Evolutionary conservation across 2,797 vertebrate genomes (phyloP).

Genomic region (Acipenser ruthenus): DNA sequence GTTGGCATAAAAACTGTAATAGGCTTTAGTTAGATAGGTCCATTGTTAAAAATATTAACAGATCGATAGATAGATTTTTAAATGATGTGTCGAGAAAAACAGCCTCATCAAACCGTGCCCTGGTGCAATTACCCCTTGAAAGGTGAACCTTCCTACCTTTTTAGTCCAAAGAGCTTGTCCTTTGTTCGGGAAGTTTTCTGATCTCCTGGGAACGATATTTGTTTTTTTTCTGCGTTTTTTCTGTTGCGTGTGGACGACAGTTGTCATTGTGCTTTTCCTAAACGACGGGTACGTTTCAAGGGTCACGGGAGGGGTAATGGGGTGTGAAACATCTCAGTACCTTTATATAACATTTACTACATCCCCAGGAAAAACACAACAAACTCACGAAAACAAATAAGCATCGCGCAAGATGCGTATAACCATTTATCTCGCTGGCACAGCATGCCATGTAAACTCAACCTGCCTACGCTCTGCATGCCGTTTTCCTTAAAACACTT

Average conservation of each 20-base stretch:
- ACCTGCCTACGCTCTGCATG: too few relatives aligned
- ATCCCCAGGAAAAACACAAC: constrained; percentile 34
- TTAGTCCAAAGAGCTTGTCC: neutral
- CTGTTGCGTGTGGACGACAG: neutral
- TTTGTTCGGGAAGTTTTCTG: neutral
- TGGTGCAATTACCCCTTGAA: neutral
- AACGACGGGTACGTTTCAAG: constrained; percentile 4
- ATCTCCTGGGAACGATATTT: neutral
- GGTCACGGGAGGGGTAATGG: constrained; percentile 30
- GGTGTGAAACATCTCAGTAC: constrained; percentile 36
- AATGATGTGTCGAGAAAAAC: neutral
- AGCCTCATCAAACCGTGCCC: neutral
- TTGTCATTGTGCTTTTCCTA: neutral
- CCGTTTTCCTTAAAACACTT: too few relatives aligned
- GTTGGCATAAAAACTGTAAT: neutral
- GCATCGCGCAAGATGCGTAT: neutral
- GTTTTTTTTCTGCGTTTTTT: neutral
- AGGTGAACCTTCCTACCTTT: neutral
- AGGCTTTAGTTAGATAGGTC: neutral
- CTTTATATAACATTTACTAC: constrained; percentile 27
- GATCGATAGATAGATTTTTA: neutral
- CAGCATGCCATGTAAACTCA: neutral
- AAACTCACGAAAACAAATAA: constrained; percentile 16
- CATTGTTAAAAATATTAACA: too few relatives aligned
- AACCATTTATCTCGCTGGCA: neutral